Percentiles rank a stretch among this genome's conserved stretches.
phyloP scores from a whole-genome alignment of 2,888 invertebrate species.

The Pherbina coryleti region DNA sequence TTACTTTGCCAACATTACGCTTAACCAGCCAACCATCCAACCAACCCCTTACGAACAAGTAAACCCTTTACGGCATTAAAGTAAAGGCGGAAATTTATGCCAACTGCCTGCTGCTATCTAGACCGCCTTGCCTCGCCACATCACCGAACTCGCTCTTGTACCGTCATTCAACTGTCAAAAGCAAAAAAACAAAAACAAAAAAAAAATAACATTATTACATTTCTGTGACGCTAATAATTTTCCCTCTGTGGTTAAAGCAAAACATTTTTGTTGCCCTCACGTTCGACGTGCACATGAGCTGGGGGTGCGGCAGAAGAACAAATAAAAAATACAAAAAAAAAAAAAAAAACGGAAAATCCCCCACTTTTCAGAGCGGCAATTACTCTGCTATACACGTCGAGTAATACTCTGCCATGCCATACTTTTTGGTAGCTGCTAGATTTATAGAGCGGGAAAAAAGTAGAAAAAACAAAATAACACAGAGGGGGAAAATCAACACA shows the following conservation, averaged over 20 bases:
- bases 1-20: slow-evolving; percentile 1
- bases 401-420: neutral
- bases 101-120: neutral
- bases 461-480: neutral
- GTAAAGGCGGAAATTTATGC: neutral
- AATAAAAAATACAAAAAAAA: neutral
- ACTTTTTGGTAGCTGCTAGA: neutral
- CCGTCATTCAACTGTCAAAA: slow-evolving; percentile 26
- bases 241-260: slow-evolving; percentile 29
- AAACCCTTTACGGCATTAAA: neutral
- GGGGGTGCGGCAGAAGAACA: neutral
- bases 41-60: neutral
- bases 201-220: slow-evolving; percentile 34
- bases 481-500: neutral
- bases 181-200: neutral
- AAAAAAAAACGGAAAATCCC: neutral
- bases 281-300: neutral
- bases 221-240: slow-evolving; percentile 36
- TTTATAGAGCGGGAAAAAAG: neutral
- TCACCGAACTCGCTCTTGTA: neutral
- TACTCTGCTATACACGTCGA: neutral
- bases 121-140: neutral
- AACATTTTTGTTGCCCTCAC: slow-evolving; percentile 18
- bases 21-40: neutral
- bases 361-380: neutral